Evolutionary conservation across 2,113 vertebrate species (phyloP).

Genomic region (Paedocypris sp.): DNA sequence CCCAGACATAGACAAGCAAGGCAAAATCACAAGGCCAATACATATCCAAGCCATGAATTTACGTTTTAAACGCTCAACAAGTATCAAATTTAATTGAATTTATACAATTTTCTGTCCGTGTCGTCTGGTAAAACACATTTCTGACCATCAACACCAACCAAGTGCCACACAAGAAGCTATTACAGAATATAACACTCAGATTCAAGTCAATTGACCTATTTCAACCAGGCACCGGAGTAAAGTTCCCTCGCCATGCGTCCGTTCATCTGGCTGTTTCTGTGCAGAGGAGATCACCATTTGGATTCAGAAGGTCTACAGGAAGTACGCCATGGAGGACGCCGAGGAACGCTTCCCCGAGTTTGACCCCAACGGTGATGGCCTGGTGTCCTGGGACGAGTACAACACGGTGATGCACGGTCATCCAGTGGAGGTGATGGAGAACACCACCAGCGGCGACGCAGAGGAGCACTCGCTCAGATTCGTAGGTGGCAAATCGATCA

Average conservation of each 20-base stretch:
- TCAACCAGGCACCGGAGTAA: background rate
- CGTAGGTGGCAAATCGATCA: constrained; percentile 64
- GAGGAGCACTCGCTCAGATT: constrained; percentile 86
- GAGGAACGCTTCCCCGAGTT: constrained; percentile 78
- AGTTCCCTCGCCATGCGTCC: too few species aligned
- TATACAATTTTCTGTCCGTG: too few species aligned
- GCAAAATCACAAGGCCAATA: too few species aligned
- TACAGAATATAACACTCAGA: too few species aligned
- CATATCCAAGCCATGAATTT: too few species aligned
- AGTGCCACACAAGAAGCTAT: too few species aligned
- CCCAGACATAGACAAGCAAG: too few species aligned
- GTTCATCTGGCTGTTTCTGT: constrained; percentile 32
- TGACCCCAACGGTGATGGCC: constrained; percentile 70
- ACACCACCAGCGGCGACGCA: constrained; percentile 65
- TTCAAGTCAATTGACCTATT: background rate
- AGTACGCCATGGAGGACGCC: constrained; percentile 83
- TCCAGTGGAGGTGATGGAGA: constrained; percentile 71
- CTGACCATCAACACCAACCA: too few species aligned
- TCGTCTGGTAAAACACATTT: too few species aligned
- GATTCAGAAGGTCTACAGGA: constrained; percentile 90
- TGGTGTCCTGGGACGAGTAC: constrained; percentile 86
- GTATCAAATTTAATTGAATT: too few species aligned
- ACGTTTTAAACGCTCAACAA: too few species aligned
- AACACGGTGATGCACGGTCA: constrained; percentile 76
- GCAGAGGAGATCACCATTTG: constrained; percentile 87